Conservation (phyloP, 2,888 invertebrate species). For the Dicroscelio sp. region DNA sequence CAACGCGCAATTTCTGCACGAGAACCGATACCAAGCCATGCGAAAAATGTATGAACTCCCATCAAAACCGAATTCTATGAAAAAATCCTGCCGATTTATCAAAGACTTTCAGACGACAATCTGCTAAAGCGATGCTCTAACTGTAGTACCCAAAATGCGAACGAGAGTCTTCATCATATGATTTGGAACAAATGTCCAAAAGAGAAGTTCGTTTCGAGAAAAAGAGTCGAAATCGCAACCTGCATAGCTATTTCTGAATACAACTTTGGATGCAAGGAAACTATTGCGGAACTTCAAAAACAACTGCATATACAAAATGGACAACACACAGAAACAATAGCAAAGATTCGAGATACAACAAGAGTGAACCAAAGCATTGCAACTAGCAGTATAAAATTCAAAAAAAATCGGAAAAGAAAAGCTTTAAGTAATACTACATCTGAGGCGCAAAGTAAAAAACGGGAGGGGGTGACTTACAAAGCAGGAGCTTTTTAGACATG, state of each 20-base stretch:
- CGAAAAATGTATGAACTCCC: background rate
- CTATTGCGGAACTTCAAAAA: background rate
- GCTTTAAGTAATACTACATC: background rate
- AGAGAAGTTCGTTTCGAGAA: background rate
- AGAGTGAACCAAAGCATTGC: background rate
- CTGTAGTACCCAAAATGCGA: conserved; percentile 9
- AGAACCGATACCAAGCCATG: background rate
- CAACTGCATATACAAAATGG: background rate
- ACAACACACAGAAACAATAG: background rate
- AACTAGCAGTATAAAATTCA: background rate
- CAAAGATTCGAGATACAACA: background rate
- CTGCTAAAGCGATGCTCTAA: background rate
- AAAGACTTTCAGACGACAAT: conserved; percentile 6
- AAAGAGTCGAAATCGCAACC: conserved; percentile 1
- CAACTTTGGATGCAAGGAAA: background rate
- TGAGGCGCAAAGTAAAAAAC: background rate
- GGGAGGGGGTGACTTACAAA: background rate
- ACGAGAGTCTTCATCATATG: conserved; percentile 1
- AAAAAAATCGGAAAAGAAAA: background rate
- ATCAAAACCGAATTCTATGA: background rate
- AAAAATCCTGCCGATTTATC: background rate
- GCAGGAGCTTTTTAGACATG: conserved; percentile 8
- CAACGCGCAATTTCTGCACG: background rate
- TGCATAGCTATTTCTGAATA: background rate
- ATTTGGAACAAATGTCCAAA: no score